Conservation (phyloP, 2,113 vertebrate species). For the Ibidorhyncha struthersii region DNA sequence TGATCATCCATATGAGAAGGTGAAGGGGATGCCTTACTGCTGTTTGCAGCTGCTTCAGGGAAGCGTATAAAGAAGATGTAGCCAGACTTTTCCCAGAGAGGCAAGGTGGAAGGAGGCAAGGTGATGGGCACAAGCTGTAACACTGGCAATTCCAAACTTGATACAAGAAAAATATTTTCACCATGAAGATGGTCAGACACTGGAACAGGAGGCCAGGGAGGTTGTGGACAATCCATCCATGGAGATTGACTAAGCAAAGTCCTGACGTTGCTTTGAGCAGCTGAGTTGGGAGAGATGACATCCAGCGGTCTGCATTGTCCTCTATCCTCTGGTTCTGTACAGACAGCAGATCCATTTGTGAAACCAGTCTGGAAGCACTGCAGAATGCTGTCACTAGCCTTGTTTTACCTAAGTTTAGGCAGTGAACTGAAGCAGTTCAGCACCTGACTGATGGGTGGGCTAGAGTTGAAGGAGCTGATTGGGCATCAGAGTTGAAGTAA, state of each 20-base stretch:
- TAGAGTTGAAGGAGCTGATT: not conserved
- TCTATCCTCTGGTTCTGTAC: not conserved
- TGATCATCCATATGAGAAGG: not conserved
- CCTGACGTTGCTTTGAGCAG: not conserved
- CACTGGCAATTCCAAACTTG: not conserved
- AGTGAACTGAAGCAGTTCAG: not conserved
- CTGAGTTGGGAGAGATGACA: not conserved
- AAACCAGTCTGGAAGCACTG: not conserved
- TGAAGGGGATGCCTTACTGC: not conserved
- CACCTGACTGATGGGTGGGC: no score
- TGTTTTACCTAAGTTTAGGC: not conserved
- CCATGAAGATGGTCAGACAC: not conserved
- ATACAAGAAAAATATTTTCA: not conserved
- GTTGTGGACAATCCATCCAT: not conserved
- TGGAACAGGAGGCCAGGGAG: not conserved
- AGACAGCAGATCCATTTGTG: not conserved
- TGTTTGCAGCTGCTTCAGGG: not conserved
- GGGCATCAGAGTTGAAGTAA: not conserved
- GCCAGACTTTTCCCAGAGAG: not conserved
- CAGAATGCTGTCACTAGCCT: not conserved
- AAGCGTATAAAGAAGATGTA: not conserved
- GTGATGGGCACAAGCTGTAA: not conserved
- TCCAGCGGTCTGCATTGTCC: fast-evolving
- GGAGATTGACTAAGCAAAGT: not conserved
- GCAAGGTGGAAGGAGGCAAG: not conserved